These are phyloP conservation scores for Acleris cristana DNA, from an alignment of 2,888 invertebrate species.

Conservation along the genomic window DNA sequence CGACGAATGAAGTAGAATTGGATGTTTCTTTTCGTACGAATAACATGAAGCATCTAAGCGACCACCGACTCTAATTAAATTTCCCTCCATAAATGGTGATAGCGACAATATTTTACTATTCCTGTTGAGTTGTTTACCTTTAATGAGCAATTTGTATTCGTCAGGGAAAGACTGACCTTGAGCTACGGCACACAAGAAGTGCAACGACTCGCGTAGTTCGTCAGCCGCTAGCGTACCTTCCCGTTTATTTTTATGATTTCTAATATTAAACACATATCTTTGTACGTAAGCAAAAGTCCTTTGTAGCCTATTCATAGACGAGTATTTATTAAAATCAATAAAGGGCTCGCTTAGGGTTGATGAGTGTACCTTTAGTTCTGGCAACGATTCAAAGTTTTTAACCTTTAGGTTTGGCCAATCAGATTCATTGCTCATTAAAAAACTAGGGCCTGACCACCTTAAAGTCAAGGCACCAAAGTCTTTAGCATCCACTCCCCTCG, in stretches of 20 bases:
- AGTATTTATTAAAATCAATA: no score
- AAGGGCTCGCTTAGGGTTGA: no score
- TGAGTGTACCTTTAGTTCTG: no score
- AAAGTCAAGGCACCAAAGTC: no score
- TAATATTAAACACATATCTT: conserved; percentile 36
- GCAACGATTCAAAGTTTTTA: no score
- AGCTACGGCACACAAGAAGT: conserved; percentile 33
- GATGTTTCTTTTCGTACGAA: conserved; percentile 28
- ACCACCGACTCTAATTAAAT: conserved; percentile 37
- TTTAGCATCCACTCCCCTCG: no score
- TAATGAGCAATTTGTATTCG: conserved; percentile 36
- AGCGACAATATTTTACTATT: conserved; percentile 41
- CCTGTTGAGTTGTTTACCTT: conserved; percentile 32
- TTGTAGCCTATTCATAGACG: no score
- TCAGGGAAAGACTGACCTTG: conserved; percentile 37
- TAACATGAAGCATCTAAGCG: conserved; percentile 27
- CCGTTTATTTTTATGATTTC: conserved; percentile 15
- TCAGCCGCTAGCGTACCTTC: no score
- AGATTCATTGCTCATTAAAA: no score
- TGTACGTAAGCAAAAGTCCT: conserved; percentile 24
- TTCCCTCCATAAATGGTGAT: conserved; percentile 39
- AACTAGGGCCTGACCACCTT: no score
- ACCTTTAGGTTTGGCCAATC: no score
- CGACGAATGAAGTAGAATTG: conserved; percentile 5
- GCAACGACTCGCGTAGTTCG: no score